Percentiles rank a stretch among this genome's conserved stretches.
Conservation (phyloP, 2,888 invertebrate genomes). For the Ochropleura leucogaster region DNA sequence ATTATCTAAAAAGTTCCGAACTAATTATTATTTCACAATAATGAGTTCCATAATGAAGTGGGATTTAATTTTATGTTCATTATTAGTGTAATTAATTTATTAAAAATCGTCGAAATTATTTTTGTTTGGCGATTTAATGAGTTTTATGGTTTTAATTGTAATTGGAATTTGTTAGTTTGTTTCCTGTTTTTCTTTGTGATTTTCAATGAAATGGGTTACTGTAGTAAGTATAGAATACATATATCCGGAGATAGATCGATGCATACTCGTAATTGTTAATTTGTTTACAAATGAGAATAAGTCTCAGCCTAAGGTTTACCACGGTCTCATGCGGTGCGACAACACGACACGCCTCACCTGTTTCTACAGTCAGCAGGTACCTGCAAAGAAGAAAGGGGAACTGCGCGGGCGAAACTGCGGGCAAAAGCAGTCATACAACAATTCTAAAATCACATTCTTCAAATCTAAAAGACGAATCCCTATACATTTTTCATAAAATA, state of each 20-base stretch:
- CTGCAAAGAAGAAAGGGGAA: too few species aligned
- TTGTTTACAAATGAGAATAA: too few species aligned
- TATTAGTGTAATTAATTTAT: constrained; percentile 23
- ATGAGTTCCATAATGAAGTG: constrained; percentile 41
- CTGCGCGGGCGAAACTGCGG: too few species aligned
- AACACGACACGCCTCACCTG: too few species aligned
- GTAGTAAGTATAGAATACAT: too few species aligned
- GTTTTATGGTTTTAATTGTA: constrained; percentile 3
- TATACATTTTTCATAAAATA: constrained; percentile 35
- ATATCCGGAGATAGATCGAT: too few species aligned
- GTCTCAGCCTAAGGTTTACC: too few species aligned
- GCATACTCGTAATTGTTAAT: too few species aligned
- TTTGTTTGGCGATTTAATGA: constrained; percentile 4
- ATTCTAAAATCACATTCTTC: constrained; percentile 7
- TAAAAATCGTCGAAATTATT: constrained; percentile 1
- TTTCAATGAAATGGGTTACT: too few species aligned
- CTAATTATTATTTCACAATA: constrained; percentile 59
- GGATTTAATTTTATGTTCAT: constrained; percentile 35
- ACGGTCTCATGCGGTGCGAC: too few species aligned
- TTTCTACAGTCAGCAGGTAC: too few species aligned
- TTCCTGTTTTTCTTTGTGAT: not conserved
- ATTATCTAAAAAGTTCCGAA: constrained; percentile 59
- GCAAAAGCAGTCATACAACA: too few species aligned
- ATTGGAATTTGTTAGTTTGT: constrained; percentile 5
- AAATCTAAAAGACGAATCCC: not conserved